Evolutionary conservation across 2,888 invertebrate species (phyloP).

Genomic region (Ectemnius continuus): DNA sequence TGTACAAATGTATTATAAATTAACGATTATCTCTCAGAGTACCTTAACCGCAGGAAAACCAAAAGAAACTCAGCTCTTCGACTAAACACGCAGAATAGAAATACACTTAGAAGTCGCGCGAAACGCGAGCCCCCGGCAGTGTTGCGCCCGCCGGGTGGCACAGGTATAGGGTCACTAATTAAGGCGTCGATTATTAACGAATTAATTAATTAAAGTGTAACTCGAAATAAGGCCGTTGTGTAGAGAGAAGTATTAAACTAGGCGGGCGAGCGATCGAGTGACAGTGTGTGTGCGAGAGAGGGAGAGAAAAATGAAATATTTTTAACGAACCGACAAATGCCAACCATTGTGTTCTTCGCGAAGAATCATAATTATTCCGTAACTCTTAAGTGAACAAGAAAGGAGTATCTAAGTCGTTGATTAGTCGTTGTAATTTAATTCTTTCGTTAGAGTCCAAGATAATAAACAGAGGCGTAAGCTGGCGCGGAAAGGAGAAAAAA

Average conservation of each 20-base stretch:
- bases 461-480: conserved; percentile 5
- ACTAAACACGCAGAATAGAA: conserved; percentile 29
- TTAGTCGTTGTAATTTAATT: conserved; percentile 70
- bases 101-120: conserved; percentile 50
- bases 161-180: conserved; percentile 60
- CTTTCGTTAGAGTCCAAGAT: conserved; percentile 57
- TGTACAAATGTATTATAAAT: conserved; percentile 76
- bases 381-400: conserved; percentile 65
- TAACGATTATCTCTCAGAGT: conserved; percentile 70
- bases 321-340: conserved; percentile 71
- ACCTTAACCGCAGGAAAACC: conserved; percentile 62
- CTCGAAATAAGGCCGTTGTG: conserved; percentile 64
- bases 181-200: conserved; percentile 69
- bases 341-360: conserved; percentile 74
- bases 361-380: conserved; percentile 73
- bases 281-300: too few relatives aligned
- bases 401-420: conserved; percentile 70
- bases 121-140: conserved; percentile 51
- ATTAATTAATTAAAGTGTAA: conserved; percentile 69
- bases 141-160: conserved; percentile 35
- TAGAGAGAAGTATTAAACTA: conserved; percentile 63
- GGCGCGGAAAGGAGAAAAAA: conserved; percentile 3
- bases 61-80: conserved; percentile 55
- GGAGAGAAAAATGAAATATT: conserved; percentile 60
- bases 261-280: conserved; percentile 36